A percentile compares a stretch with the other conserved stretches of the same genome.
Conservation (phyloP, 2,888 invertebrate species). For the Venusia cambrica region DNA sequence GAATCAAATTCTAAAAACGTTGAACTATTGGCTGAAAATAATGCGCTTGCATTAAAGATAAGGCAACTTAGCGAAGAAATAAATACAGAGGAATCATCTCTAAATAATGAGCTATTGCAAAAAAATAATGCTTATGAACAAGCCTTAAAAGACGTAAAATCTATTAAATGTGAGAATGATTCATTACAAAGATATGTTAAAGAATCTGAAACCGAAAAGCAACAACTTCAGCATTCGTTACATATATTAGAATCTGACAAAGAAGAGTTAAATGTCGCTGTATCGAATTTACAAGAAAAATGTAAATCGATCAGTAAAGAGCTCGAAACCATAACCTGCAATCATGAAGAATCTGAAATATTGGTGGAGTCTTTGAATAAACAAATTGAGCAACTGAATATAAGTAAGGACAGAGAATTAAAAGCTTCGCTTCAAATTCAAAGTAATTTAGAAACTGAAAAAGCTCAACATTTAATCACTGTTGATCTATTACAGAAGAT, state of each 20-base stretch:
- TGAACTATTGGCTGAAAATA: conserved; percentile 8
- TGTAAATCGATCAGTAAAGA: conserved; percentile 4
- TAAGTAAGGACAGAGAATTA: conserved; percentile 1
- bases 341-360: conserved; percentile 9
- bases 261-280: conserved; percentile 4
- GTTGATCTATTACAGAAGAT: conserved; percentile 14
- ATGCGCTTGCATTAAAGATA: conserved; percentile 6
- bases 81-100: conserved; percentile 1
- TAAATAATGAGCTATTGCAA: conserved; percentile 9
- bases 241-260: conserved; percentile 6
- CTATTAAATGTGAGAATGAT: conserved; percentile 26
- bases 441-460: conserved; percentile 17
- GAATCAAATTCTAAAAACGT: conserved; percentile 8
- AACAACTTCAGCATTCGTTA: conserved; percentile 3
- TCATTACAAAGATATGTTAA: conserved; percentile 13
- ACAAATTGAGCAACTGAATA: conserved; percentile 10
- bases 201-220: conserved; percentile 12
- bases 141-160: conserved; percentile 22
- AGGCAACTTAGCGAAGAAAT: conserved; percentile 8
- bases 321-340: conserved; percentile 7
- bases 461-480: conserved; percentile 9
- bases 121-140: conserved; percentile 10
- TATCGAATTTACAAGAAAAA: conserved; percentile 11
- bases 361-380: conserved; percentile 5
- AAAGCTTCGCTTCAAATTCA: conserved; percentile 12